A percentile compares a stretch with the other conserved stretches of the same genome.
Evolutionary conservation across 2,113 vertebrate species (phyloP).

Genomic region (Sphyrna mokarran): DNA sequence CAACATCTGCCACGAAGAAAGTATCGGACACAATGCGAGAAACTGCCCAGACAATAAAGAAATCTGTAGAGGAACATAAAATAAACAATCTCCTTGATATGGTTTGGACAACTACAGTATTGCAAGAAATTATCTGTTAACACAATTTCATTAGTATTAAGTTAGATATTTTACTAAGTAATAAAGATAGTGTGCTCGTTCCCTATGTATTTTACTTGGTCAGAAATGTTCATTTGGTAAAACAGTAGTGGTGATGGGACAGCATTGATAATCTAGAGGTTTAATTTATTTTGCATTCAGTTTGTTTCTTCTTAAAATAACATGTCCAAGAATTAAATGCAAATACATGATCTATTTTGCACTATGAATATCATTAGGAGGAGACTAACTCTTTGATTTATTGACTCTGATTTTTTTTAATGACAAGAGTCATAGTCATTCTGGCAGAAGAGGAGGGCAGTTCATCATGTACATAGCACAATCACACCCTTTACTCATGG

Average conservation of each 20-base stretch:
- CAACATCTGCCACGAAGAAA: conserved; percentile 37
- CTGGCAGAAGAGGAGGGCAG: not conserved
- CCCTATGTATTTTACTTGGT: not conserved
- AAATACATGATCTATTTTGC: not conserved
- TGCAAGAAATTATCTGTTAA: conserved; percentile 25
- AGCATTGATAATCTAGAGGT: not conserved
- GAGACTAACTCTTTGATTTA: not conserved
- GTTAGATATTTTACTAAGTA: not conserved
- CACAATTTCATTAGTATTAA: not conserved
- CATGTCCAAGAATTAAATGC: not conserved
- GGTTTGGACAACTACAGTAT: conserved; percentile 21
- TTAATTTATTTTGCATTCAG: not conserved
- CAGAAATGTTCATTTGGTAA: conserved; percentile 2
- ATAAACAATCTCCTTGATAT: conserved; percentile 35
- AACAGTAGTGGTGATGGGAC: not conserved
- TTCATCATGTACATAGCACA: not conserved
- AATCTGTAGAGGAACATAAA: conserved; percentile 35
- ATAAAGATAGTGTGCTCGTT: not conserved
- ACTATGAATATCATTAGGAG: not conserved
- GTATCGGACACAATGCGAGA: conserved; percentile 38
- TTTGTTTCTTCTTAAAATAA: not conserved
- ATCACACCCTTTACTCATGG: not conserved
- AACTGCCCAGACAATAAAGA: conserved; percentile 36
- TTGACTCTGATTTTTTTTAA: not conserved
- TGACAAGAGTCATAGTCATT: not conserved